A percentile compares a stretch with the other conserved stretches of the same genome.
Evolutionary conservation across 2,113 vertebrate species (phyloP).

Genomic region (Caretta caretta): DNA sequence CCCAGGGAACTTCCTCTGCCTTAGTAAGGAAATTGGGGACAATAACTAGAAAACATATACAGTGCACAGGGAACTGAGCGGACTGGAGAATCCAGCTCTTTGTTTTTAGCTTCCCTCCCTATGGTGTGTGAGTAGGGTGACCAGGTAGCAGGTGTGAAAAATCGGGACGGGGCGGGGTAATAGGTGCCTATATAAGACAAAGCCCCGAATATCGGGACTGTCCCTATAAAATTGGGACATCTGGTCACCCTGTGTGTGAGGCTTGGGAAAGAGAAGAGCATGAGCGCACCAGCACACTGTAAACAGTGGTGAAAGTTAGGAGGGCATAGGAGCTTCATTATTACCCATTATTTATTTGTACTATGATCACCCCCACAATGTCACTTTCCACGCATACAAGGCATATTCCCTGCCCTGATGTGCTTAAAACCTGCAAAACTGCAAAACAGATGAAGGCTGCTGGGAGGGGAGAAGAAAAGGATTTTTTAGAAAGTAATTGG

Average conservation of each 20-base stretch:
- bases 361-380: neutral
- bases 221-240: too few species aligned
- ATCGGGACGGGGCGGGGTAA: too few species aligned
- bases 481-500: neutral
- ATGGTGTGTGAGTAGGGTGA: neutral
- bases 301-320: neutral
- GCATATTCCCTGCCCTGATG: neutral
- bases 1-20: neutral
- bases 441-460: neutral
- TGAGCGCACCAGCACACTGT: neutral
- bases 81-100: neutral
- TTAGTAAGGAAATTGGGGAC: neutral
- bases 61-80: neutral
- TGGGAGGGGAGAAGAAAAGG: neutral
- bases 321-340: neutral
- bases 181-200: too few species aligned
- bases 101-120: neutral
- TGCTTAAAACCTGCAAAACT: neutral
- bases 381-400: neutral
- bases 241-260: neutral
- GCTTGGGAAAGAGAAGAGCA: neutral
- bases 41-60: neutral
- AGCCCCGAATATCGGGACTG: too few species aligned
- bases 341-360: neutral
- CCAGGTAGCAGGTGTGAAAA: too few species aligned